A percentile compares a stretch with the other conserved stretches of the same genome.
phyloP scores from a whole-genome alignment of 2,113 vertebrate species.

The Chionodraco myersi region DNA sequence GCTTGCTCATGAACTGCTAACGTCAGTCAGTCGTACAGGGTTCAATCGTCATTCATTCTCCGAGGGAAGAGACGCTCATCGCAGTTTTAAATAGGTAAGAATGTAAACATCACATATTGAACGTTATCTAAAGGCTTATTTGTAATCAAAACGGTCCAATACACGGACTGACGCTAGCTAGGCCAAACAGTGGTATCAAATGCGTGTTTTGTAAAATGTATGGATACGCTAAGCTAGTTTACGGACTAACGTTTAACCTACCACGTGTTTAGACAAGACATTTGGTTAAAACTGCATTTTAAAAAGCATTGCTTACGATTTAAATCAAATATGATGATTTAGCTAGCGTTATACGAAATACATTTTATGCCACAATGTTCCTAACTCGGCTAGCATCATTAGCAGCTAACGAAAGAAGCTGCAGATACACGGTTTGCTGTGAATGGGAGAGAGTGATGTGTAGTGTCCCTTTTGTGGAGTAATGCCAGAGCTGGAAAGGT shows the following conservation, averaged over 20 bases:
- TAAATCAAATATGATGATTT: background rate
- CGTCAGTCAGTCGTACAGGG: background rate
- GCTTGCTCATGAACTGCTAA: background rate
- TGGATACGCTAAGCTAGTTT: background rate
- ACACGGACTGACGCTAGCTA: no score
- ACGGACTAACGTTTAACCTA: background rate
- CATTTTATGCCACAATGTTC: no score
- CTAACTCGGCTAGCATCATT: background rate
- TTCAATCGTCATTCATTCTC: conserved; percentile 38
- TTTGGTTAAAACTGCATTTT: background rate
- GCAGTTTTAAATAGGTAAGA: conserved; percentile 41
- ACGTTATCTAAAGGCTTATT: fast-evolving
- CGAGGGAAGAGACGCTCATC: background rate
- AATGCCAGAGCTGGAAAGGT: background rate
- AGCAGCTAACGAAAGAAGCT: background rate
- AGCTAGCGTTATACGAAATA: background rate
- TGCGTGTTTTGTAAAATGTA: no score
- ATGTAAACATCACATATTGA: fast-evolving
- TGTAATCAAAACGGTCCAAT: background rate
- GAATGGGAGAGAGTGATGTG: background rate
- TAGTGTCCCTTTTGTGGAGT: background rate
- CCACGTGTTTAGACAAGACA: background rate
- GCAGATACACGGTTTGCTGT: background rate
- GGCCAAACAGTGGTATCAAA: background rate
- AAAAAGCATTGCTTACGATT: background rate